Base-by-base conservation (phyloP, 2,888 invertebrate species). In the Busseola fusca region DNA sequence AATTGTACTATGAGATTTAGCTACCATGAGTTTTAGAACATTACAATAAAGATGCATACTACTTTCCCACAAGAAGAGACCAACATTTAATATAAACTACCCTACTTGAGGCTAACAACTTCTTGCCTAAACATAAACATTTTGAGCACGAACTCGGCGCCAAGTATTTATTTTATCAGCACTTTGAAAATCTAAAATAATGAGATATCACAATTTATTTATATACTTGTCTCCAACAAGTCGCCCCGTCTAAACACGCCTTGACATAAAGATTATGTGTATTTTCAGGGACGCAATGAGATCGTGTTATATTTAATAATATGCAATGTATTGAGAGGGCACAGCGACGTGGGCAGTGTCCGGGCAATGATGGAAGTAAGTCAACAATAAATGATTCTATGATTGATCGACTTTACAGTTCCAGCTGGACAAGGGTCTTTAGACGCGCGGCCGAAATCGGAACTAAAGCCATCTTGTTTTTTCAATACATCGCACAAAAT, bases 221-320 rank as follows among this genome's bases (percentile, higher is more conserved):
- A 65, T 40, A 62, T 27, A 37, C 42, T 48, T 50, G 34, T 54
- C 4, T 16, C n/a, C 18, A 63, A 68, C 9, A 27, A 52, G n/a
- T 65, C 62, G 30, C 45, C 40, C 27, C 40, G 69, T 73, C 85
- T 79, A 83, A 79, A 72, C 70, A 67, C n/a, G 50, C 60, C 52
- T 67, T 56, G n/a, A 57, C 25, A 27, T 63, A 65, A 45, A 59
- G 40, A 52, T 63, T 30, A 60, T 34, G 52, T 72, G 64, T 48
- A 48, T 62, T 56, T 50, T 56, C 52, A 78, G 50, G 85, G 82
- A 84, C 82, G 82, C 85, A 68, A 83, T 72, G 71, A 84, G 68
- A 84, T 79, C 79, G 50, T 64, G 34, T 52, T 58, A 70, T 27
- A 50, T 64, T 72, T 57, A 64, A 57, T 66, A 64, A 54, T 67